Evolutionary conservation across 2,888 invertebrate genomes (phyloP).

Genomic region (Drosophila pegasa): DNA sequence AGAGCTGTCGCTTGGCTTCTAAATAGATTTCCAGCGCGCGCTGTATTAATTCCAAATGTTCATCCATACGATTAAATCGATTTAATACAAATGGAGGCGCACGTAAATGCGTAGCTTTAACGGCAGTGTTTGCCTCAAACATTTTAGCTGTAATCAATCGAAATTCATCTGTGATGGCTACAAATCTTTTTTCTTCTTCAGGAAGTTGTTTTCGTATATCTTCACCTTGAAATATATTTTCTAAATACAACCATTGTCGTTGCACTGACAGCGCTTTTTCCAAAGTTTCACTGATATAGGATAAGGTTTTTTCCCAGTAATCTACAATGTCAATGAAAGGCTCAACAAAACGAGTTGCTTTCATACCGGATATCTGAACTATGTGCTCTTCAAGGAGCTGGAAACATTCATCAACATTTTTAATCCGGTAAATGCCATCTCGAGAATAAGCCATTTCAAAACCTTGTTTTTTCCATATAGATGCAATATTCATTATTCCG

Average conservation of each 20-base stretch:
- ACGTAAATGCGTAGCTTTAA: slow-evolving; percentile 88
- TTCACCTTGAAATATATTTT: slow-evolving; percentile 95
- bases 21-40: slow-evolving; percentile 93
- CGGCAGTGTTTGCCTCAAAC: slow-evolving; percentile 85
- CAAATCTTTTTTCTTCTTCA: slow-evolving; percentile 90
- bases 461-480: slow-evolving; percentile 90
- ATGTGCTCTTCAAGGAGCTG: slow-evolving; percentile 93
- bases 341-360: slow-evolving; percentile 93
- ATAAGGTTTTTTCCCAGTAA: slow-evolving; percentile 93
- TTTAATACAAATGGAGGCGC: slow-evolving; percentile 88
- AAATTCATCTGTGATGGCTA: slow-evolving; percentile 90
- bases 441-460: slow-evolving; percentile 91
- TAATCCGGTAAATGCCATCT: slow-evolving; percentile 89
- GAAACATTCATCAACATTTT: slow-evolving; percentile 91
- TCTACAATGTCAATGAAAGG: slow-evolving; percentile 94
- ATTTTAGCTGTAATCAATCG: slow-evolving; percentile 87
- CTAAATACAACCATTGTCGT: slow-evolving; percentile 93
- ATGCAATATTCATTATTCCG: slow-evolving; percentile 89
- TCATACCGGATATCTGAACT: slow-evolving; percentile 93
- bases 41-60: slow-evolving; percentile 91
- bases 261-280: slow-evolving; percentile 93
- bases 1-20: slow-evolving; percentile 94
- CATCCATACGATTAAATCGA: slow-evolving; percentile 89
- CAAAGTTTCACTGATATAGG: slow-evolving; percentile 92
- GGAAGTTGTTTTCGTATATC: slow-evolving; percentile 95